Base-by-base conservation (phyloP, 2,797 vertebrate species). In the Prunella strophiata region DNA sequence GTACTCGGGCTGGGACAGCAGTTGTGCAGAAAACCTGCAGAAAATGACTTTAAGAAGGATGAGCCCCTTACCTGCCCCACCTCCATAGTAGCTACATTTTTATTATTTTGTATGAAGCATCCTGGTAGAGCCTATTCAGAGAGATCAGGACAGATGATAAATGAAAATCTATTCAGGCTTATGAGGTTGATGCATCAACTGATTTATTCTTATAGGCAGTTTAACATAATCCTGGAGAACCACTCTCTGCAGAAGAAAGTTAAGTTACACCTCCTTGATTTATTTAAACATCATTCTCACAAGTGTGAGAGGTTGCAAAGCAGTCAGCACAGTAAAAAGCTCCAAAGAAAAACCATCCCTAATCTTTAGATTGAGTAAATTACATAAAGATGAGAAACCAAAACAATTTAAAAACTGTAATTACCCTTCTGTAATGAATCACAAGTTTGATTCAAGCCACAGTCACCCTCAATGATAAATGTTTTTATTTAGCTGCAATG, bases 1-100 rank as follows among this genome's bases (percentile, higher is more conserved):
- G 11, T 5, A 57, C 20, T 43, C 0, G 0, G 27, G 13, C n/a
- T 48, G 9, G 20, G 18, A n/a, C 3, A 30, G 18, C 4, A 36
- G 13, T 7, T 27, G 34, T 61, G 7, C 19, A 70, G 16, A 54
- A 85, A 54, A 21, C 7, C 20, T 65, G 9, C 58, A 67, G 50
- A 50, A 50, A 73, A 67, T 5, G 4, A 63, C 21, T 10, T 16
- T 2, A 89, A 50, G 20, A 89, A 40, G 0, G 0, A 50, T 5
- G 4, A 21, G n/a, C 29, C 47, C 20, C 50, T 54, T 42, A 43
- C 19, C 26, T 20, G 26, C 20, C 34, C 18, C 36, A 45, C 14
- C 16, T 36, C 55, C 34, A 62, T 0, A 30, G 70, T 6, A 58
- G 23, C 9, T 18, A 59, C 5, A 14, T 9, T 43, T 73, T 67